Evolutionary conservation across 2,797 vertebrate species (phyloP), one percentile per base, ranked within the genome.

Genomic region (Enteromius fasciolatus): DNA sequence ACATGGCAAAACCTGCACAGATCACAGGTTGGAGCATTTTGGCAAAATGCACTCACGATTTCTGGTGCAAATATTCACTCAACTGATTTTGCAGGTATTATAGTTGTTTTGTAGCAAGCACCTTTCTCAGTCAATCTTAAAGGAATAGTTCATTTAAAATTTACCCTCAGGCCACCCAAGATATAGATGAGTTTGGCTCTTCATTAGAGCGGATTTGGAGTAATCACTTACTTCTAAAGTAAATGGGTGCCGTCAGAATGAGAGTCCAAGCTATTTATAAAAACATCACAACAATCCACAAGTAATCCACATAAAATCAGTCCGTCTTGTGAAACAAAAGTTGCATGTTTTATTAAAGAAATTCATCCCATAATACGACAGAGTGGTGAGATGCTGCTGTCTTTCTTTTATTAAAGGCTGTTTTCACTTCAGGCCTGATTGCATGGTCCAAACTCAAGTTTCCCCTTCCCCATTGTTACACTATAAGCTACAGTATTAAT

Each of bases 1-100:
- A 79, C 66, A 23, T 54, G 3, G n/a, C n/a, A n/a, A 77, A 31
- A 7, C 72, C 33, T 31, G 61, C 72, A 31, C 18, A 67, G 80
- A 28, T 76, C 46, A 75, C 66, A 14, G 17, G 11, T 23, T 75
- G 9, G 15, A n/a, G 44, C 31, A 68, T 25, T 25, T n/a, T 39
- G 50, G 50, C 14, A 36, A 69, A 70, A 57, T 61, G 28, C 52
- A 48, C 81, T 68, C 50, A 48, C 3, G 5, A 28, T 36, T 69
- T 69, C 4, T 44, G 0, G 68, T 83, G 63, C 36, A 76, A 39
- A 70, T 69, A 54, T 48, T 61, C 64, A 69, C 20, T 50, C 0
- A 10, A 20, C 5, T 68, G 7, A 57, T 76, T 76, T 57, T 31
- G 48, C n/a, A 57, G 48, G 31, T 76, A 39, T 75, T 75, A 67